A percentile compares a stretch with the other conserved stretches of the same genome.
phyloP scores from a whole-genome alignment of 2,888 invertebrate genomes.

The Branchellion lobata region DNA sequence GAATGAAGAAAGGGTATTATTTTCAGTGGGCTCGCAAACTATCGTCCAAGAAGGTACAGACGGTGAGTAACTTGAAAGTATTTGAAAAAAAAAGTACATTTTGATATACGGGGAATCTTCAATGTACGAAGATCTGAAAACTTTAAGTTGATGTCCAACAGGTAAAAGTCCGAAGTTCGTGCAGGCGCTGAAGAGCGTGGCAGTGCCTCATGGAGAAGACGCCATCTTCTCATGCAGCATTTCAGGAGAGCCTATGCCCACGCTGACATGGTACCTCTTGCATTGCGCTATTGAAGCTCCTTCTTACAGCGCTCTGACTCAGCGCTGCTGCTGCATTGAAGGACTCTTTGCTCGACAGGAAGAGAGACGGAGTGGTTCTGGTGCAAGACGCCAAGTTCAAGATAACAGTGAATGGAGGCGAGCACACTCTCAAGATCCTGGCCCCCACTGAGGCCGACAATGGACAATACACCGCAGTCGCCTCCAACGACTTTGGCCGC shows the following conservation, averaged over 20 bases:
- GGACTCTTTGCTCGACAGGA: slow-evolving; percentile 10
- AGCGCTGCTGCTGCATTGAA: not conserved
- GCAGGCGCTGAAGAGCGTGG: slow-evolving; percentile 4
- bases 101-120: too few species aligned
- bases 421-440: not conserved
- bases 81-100: too few species aligned
- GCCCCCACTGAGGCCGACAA: slow-evolving; percentile 19
- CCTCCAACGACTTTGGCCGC: slow-evolving; percentile 27
- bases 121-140: too few species aligned
- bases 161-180: slow-evolving; percentile 11
- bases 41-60: too few species aligned
- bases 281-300: not conserved
- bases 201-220: not conserved
- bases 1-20: too few species aligned
- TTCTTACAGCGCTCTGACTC: too few species aligned
- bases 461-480: slow-evolving; percentile 30
- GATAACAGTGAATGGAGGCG: not conserved
- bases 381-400: slow-evolving; percentile 3
- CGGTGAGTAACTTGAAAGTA: too few species aligned
- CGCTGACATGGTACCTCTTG: not conserved
- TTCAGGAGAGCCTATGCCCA: slow-evolving; percentile 21
- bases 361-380: not conserved
- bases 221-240: slow-evolving; percentile 21
- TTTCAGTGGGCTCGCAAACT: too few species aligned
- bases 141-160: too few species aligned